These are phyloP conservation scores for Alviniconcha strummeri DNA, from an alignment of 2,888 invertebrate genomes.

Conservation along the genomic window DNA sequence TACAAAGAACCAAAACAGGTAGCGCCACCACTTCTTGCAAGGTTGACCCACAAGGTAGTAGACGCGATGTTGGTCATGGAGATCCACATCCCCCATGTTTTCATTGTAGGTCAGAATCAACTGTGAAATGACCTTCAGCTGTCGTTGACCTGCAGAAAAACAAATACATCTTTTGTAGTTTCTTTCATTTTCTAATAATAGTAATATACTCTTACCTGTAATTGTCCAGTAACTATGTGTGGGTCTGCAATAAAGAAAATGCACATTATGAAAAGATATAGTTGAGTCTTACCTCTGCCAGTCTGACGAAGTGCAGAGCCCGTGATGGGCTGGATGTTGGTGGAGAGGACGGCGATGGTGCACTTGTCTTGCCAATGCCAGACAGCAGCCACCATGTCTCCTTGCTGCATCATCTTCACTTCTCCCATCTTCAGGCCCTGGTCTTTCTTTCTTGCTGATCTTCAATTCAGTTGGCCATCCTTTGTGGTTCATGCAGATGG, in stretches of 20 bases:
- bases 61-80: conserved; percentile 30
- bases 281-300: conserved; percentile 5
- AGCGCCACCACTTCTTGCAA: conserved; percentile 35
- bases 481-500: conserved; percentile 30
- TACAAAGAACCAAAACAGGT: conserved; percentile 33
- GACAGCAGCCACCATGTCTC: conserved; percentile 32
- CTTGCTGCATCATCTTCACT: conserved; percentile 29
- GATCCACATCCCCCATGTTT: conserved; percentile 35
- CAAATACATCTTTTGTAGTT: not conserved
- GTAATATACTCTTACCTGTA: not conserved
- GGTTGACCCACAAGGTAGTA: conserved; percentile 38
- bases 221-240: not conserved
- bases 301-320: conserved; percentile 5
- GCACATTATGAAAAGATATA: not conserved
- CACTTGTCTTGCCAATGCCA: conserved; percentile 38
- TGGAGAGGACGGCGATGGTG: conserved; percentile 36
- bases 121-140: not conserved
- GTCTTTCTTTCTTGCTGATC: not conserved
- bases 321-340: conserved; percentile 17
- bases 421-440: conserved; percentile 13
- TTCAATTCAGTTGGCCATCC: conserved; percentile 34
- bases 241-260: not conserved
- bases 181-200: not conserved
- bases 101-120: conserved; percentile 24
- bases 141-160: not conserved